Evolutionary conservation across 2,888 invertebrate species (phyloP).

Genomic region (Trissolcus brochymenae): DNA sequence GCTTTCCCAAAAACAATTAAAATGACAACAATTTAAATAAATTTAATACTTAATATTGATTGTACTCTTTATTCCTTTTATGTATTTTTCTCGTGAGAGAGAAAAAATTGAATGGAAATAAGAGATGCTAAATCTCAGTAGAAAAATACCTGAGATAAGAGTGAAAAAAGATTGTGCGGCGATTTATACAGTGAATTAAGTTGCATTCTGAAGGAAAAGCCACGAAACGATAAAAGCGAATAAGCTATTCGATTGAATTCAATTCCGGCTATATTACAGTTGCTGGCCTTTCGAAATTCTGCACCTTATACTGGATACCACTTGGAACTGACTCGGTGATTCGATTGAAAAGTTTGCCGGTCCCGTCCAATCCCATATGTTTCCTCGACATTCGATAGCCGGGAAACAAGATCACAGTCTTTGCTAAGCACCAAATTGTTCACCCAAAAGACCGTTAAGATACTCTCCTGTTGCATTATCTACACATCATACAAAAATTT

Average conservation of each 20-base stretch:
- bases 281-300: slow-evolving; percentile 35
- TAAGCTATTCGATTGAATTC: slow-evolving; percentile 51
- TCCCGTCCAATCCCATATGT: slow-evolving; percentile 40
- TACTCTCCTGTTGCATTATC: not conserved
- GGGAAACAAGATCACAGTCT: slow-evolving; percentile 42
- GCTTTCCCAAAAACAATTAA: no score
- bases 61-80: no score
- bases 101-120: no score
- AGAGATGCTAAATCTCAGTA: no score
- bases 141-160: no score
- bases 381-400: slow-evolving; percentile 24
- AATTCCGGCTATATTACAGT: slow-evolving; percentile 38
- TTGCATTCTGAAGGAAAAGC: slow-evolving; percentile 31
- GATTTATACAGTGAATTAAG: slow-evolving; percentile 53
- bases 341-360: slow-evolving; percentile 48
- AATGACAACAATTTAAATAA: no score
- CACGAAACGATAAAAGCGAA: slow-evolving; percentile 47
- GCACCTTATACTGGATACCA: slow-evolving; percentile 30
- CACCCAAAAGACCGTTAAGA: slow-evolving; percentile 21
- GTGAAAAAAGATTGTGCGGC: not conserved
- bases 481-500: no score
- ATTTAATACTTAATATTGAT: no score
- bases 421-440: slow-evolving; percentile 27
- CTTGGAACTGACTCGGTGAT: slow-evolving; percentile 40
- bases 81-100: no score